Conservation (phyloP, 2,113 vertebrate genomes). For the Ictalurus punctatus region DNA sequence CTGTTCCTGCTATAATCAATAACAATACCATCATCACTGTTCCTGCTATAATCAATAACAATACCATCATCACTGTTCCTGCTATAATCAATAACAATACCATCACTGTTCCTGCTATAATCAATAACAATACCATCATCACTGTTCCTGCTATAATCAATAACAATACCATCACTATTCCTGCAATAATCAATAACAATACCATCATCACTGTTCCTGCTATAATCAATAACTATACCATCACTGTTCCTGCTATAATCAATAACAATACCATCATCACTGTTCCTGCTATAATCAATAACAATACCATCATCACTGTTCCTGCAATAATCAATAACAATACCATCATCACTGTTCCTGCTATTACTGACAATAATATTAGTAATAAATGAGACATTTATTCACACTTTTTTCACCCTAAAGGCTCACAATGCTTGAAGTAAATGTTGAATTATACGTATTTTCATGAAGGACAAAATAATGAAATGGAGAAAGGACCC, state of each 20-base stretch:
- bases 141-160: neutral
- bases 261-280: neutral
- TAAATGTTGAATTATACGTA: neutral
- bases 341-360: neutral
- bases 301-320: neutral
- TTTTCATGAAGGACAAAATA: neutral
- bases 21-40: neutral
- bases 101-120: neutral
- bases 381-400: neutral
- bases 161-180: too few relatives aligned
- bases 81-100: neutral
- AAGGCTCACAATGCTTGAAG: neutral
- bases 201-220: too few relatives aligned
- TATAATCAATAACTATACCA: neutral
- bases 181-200: too few relatives aligned
- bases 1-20: neutral
- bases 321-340: neutral
- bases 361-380: neutral
- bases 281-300: too few relatives aligned
- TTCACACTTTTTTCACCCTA: neutral
- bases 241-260: neutral
- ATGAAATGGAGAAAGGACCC: conserved; percentile 44
- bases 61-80: neutral
- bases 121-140: too few relatives aligned
- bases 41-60: too few relatives aligned